Evolutionary conservation across 2,888 invertebrate genomes (phyloP).

Genomic region (Palloptera scutellata): DNA sequence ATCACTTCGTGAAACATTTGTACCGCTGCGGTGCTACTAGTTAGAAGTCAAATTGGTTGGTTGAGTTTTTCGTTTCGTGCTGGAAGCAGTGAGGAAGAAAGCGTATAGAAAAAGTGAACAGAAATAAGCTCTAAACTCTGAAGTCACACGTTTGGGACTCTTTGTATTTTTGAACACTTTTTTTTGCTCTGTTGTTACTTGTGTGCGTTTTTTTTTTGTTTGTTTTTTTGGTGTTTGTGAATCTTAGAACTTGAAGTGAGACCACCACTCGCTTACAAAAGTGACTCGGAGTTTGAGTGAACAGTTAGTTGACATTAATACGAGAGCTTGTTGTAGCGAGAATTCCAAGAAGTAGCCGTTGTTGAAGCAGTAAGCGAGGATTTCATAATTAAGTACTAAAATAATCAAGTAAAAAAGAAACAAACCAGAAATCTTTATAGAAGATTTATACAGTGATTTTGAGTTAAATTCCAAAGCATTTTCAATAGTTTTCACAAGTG

Average conservation of each 20-base stretch:
- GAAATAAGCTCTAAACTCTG: not conserved
- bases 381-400: slow-evolving; percentile 3
- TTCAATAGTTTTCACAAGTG: not conserved
- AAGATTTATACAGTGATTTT: not conserved
- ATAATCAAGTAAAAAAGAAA: slow-evolving; percentile 25
- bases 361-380: no score
- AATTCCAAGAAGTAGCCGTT: no score
- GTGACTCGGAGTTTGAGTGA: slow-evolving; percentile 21
- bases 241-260: not conserved
- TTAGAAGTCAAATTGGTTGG: slow-evolving; percentile 53
- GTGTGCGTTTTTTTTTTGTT: not conserved
- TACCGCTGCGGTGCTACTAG: slow-evolving; percentile 61
- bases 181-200: slow-evolving; percentile 25
- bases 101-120: slow-evolving; percentile 28
- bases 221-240: not conserved
- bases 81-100: slow-evolving; percentile 22
- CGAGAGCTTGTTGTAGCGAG: slow-evolving; percentile 23
- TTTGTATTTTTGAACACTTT: slow-evolving; percentile 11
- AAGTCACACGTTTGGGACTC: slow-evolving; percentile 8
- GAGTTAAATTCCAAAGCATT: not conserved
- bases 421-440: slow-evolving; percentile 12
- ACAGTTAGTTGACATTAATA: slow-evolving; percentile 59
- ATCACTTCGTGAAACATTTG: slow-evolving; percentile 63
- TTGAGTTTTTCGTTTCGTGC: slow-evolving; percentile 23
- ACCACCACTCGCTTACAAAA: not conserved